Base-by-base conservation (phyloP, 2,888 invertebrate species). In the Nebria brevicollis region DNA sequence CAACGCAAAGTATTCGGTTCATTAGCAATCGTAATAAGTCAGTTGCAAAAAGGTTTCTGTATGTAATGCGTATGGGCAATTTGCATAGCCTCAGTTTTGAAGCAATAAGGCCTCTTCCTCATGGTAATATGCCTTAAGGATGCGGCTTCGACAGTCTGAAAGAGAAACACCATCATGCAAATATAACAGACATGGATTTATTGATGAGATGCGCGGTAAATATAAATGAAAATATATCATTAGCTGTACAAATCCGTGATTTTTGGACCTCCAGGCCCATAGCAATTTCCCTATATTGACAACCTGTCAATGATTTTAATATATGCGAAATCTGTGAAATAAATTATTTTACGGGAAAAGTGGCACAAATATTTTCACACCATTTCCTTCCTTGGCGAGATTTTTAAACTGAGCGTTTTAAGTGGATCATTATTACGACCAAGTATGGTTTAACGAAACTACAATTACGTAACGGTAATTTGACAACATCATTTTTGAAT, bases 161-260 rank as follows among this genome's bases (percentile, higher is more conserved):
- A 54, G 54, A 54, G 7, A 54, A 54, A 54, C 54, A 54, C 34
- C 34, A 54, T 1, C 54, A 54, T 54, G 54, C 54, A 8, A 54
- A 54, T 54, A 54, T 54, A 54, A 13, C 54, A 8, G 54, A 54
- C 54, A 11, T 54, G 11, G 54, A 54, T 54, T 54, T 54, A 54
- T 54, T 54, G 54, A 54, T 7, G 54, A 54, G 54, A 54, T 7
- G 54, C 54, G 54, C 54, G 54, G 54, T 54, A 54, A 54, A 54
- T 54, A 54, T 54, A 54, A 54, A 54, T 54, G 54, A 54, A 54
- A 54, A 54, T 54, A 54, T 54, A 54, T 54, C 54, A 54, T 54
- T 54, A 54, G 54, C 54, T 13, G 4, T 54, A 54, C 11, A 54
- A 54, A 54, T 54, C 54, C 8, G 54, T 54, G 54, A 54, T 54